Conservation (phyloP, 2,797 vertebrate species). For the Hephaestus fuliginosus region DNA sequence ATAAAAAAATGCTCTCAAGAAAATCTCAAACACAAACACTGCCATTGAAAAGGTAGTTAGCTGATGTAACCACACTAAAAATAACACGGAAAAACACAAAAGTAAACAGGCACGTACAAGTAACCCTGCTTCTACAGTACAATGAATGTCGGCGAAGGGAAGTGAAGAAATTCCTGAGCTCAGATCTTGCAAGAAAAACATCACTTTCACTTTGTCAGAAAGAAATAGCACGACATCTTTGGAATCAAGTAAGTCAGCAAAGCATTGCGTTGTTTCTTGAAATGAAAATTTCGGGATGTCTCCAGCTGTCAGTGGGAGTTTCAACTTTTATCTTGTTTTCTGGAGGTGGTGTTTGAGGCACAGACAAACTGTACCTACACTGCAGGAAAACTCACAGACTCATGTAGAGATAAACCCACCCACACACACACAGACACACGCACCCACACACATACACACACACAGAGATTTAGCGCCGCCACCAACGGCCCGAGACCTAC, state of each 20-base stretch:
- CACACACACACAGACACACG: slow-evolving; percentile 9
- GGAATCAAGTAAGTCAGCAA: not conserved
- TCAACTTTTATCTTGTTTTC: slow-evolving; percentile 13
- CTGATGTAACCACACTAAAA: not conserved
- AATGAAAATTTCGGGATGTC: not conserved
- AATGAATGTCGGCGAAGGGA: not conserved
- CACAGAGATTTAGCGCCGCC: slow-evolving; percentile 10
- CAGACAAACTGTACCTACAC: slow-evolving; percentile 15
- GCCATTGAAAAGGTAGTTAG: not conserved
- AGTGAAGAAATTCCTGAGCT: not conserved
- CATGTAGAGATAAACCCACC: not conserved
- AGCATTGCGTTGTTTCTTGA: not conserved
- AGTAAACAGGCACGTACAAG: not conserved
- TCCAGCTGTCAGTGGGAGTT: slow-evolving; percentile 3
- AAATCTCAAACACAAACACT: not conserved
- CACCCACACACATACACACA: slow-evolving; percentile 14
- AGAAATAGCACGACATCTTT: not conserved
- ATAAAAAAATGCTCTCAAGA: not conserved
- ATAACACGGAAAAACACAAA: not conserved
- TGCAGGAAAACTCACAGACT: not conserved
- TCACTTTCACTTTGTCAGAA: slow-evolving; percentile 7
- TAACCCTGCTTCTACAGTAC: not conserved
- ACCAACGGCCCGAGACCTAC: slow-evolving; percentile 81
- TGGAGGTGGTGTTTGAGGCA: not conserved
- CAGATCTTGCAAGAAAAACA: not conserved